Evolutionary conservation across 2,113 vertebrate species (phyloP).

Genomic region (Hiodon tergisus): DNA sequence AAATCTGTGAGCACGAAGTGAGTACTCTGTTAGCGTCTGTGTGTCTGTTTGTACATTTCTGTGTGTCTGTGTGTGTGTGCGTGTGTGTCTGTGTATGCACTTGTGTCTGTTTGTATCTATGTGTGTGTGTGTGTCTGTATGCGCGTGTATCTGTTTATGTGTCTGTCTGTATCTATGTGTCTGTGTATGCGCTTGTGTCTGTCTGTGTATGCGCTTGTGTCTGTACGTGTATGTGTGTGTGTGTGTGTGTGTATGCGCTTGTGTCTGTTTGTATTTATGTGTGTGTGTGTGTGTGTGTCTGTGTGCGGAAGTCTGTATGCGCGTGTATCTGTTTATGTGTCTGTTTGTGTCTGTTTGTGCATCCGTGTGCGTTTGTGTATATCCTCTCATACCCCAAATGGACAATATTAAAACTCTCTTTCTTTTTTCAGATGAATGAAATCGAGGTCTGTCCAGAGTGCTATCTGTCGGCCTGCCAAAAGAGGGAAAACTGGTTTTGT

Average conservation of each 20-base stretch:
- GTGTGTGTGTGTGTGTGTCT: no score
- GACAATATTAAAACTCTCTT: not conserved
- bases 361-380: not conserved
- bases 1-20: conserved; percentile 99
- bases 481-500: conserved; percentile 99
- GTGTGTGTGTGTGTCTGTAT: not conserved
- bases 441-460: conserved; percentile 98
- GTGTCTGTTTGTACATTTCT: not conserved
- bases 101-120: not conserved
- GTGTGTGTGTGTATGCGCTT: no score
- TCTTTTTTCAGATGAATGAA: conserved; percentile 87
- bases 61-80: not conserved
- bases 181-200: not conserved
- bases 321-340: no score
- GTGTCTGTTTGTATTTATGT: no score
- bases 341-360: not conserved
- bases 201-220: no score
- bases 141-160: not conserved
- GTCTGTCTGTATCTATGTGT: not conserved
- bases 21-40: conserved; percentile 16
- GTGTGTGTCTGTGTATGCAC: not conserved
- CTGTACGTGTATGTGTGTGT: no score
- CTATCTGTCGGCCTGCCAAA: conserved; percentile 97
- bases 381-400: not conserved
- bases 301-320: no score